Evolutionary conservation across 2,888 invertebrate genomes (phyloP).

Genomic region (Eupithecia centaureata): DNA sequence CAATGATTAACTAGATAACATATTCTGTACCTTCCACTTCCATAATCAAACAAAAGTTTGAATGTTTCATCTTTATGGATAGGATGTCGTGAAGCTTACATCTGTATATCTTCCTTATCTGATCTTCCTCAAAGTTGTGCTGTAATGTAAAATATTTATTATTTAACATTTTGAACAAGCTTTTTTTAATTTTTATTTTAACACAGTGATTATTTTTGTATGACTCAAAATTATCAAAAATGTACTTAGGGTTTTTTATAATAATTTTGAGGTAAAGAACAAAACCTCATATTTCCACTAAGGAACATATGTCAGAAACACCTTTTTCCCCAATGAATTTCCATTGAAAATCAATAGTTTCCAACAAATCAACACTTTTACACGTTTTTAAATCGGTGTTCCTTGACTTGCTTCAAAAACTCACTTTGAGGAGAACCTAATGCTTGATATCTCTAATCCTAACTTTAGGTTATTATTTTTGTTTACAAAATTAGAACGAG

Average conservation of each 20-base stretch:
- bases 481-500: no score
- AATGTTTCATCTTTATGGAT: not conserved
- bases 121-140: not conserved
- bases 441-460: no score
- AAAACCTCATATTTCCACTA: no score
- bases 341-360: no score
- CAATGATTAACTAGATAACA: not conserved
- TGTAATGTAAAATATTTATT: slow-evolving; percentile 2
- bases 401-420: no score
- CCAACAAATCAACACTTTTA: no score
- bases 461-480: no score
- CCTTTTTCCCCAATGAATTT: no score
- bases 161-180: slow-evolving; percentile 10
- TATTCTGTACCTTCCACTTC: not conserved
- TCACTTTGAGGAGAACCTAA: no score
- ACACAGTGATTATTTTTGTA: slow-evolving; percentile 18
- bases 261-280: not conserved
- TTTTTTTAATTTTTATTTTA: slow-evolving; percentile 2
- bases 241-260: not conserved
- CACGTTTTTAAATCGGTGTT: no score
- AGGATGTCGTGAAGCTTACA: not conserved
- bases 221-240: slow-evolving; percentile 5
- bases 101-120: not conserved
- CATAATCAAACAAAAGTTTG: not conserved
- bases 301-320: no score